Evolutionary conservation across 2,113 vertebrate genomes (phyloP), one percentile per base, ranked within the genome.

Genomic region (Podarcis muralis): DNA sequence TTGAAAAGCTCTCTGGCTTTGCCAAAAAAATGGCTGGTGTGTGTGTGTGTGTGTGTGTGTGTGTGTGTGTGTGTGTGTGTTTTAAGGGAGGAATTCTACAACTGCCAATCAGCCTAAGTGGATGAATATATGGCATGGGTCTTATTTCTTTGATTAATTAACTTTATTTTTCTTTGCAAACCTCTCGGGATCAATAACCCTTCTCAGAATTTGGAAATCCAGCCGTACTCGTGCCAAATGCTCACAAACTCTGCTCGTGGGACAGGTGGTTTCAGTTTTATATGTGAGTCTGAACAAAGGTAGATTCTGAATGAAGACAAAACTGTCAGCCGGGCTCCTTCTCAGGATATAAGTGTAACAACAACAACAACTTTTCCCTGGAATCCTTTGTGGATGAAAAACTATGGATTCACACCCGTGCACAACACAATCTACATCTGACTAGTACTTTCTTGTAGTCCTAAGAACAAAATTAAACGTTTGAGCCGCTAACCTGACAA

Each of bases 191-290:
- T 35, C 40, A 25, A 13, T 6, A 87, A 43, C 15, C 71, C 2
- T 83, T 90, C 53, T 30, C 65, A 90, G 16, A 84, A 48, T 62
- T 4, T 68, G 69, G 91, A 81, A 53, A 85, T 43, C 85, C 1
- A 0, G 3, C 90, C 72, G 15, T 59, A 75, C 15, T 65, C n/a
- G 40, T 81, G 65, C 48, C 81, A 71, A 82, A 87, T 89, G 4
- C 22, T 78, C 76, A 74, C 65, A 84, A 68, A 80, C 2, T 22
- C 79, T 78, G 48, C 1, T 6, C 22, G 5, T 85, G 59, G 59
- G 2, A 84, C 0, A 12, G 18, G 27, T 4, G 12, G 30, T 40
- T 37, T 75, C 20, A 74, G 23, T 69, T 91, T 16, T 37, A 79
- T 11, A 13, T 0, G 0, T 81, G 84, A 88, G 77, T 9, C 80